Conservation (phyloP, 2,888 invertebrate genomes). For the Heteromurus nitidus region DNA sequence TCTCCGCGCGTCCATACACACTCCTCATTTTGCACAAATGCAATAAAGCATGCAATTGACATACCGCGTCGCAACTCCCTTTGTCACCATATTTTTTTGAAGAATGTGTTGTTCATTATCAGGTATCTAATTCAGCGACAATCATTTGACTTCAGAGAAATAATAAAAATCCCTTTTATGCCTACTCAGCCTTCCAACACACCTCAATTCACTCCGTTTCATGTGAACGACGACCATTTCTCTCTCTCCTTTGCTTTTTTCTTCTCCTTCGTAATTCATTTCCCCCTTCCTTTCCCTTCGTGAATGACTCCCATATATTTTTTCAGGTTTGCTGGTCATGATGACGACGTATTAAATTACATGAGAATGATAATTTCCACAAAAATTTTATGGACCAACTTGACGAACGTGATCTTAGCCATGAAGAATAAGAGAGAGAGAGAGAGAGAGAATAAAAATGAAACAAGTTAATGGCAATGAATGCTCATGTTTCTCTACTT, state of each 20-base stretch:
- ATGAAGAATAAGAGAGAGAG: slow-evolving; percentile 35
- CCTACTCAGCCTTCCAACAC: not conserved
- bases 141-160: slow-evolving; percentile 3
- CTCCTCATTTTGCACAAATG: slow-evolving; percentile 54
- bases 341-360: slow-evolving; percentile 65
- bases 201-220: slow-evolving; percentile 15
- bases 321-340: slow-evolving; percentile 63
- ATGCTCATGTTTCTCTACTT: slow-evolving; percentile 47
- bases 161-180: not conserved
- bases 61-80: slow-evolving; percentile 12
- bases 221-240: not conserved
- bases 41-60: slow-evolving; percentile 55
- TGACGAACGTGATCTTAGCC: slow-evolving; percentile 58
- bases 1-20: slow-evolving; percentile 3
- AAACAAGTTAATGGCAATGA: slow-evolving; percentile 55
- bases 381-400: slow-evolving; percentile 59
- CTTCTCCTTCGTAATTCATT: slow-evolving; percentile 1
- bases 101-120: no score
- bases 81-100: no score
- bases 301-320: slow-evolving; percentile 55
- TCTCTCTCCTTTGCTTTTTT: slow-evolving; percentile 1
- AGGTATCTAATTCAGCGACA: not conserved
- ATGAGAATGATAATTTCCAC: slow-evolving; percentile 56
- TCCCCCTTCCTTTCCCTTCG: slow-evolving; percentile 24
- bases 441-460: no score